Percentiles rank a stretch among this genome's conserved stretches.
These are phyloP conservation scores for Junonia oenone DNA, from an alignment of 2,888 invertebrate genomes.

Conservation along the genomic window DNA sequence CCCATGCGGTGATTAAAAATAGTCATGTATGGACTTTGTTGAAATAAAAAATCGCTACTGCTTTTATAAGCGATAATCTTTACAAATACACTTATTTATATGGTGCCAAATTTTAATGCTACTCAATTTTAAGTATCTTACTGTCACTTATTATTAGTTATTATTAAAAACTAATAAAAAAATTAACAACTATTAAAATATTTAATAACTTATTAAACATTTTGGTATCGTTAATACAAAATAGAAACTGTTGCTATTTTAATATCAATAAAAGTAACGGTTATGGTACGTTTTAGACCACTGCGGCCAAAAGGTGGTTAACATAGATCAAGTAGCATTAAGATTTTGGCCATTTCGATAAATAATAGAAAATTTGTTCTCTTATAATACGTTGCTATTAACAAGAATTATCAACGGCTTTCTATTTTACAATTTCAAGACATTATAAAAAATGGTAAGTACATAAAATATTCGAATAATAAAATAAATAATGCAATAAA, in stretches of 20 bases:
- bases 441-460: not conserved
- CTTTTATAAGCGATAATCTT: not conserved
- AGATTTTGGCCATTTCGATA: not conserved
- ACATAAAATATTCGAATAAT: not conserved
- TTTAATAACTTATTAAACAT: no score
- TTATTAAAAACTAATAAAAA: no score
- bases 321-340: no score
- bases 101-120: not conserved
- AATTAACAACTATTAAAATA: no score
- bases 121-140: no score
- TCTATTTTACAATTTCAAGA: not conserved
- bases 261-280: no score
- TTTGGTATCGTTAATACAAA: no score
- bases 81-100: not conserved
- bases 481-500: not conserved
- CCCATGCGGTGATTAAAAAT: conserved; percentile 2
- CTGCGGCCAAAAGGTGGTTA: no score
- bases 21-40: not conserved
- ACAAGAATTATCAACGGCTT: not conserved
- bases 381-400: not conserved
- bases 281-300: no score
- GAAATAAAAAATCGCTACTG: not conserved
- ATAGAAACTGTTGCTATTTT: no score
- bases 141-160: no score
- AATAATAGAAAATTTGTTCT: not conserved